phyloP scores from a whole-genome alignment of 2,888 invertebrate genomes.

The Hirtodrosophila confusa region DNA sequence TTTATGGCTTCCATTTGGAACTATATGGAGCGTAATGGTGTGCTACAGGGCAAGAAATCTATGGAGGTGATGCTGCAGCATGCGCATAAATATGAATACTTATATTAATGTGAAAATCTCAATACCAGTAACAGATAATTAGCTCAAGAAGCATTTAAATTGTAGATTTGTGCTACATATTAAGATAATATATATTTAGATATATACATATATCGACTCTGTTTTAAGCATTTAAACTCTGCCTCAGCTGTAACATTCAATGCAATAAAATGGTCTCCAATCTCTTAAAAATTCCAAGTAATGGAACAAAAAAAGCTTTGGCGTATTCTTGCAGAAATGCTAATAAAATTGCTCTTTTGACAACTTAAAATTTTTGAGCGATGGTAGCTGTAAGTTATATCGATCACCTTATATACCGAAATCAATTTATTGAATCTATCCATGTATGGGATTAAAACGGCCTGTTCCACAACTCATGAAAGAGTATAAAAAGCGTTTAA shows the following conservation, averaged over 20 bases:
- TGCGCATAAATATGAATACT: conserved; percentile 73
- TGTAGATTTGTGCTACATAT: too few species aligned
- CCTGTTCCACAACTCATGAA: too few species aligned
- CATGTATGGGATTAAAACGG: too few species aligned
- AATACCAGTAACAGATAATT: conserved; percentile 19
- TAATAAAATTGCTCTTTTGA: too few species aligned
- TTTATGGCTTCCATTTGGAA: conserved; percentile 94
- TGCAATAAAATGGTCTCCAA: conserved; percentile 55
- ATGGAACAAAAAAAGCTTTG: too few species aligned
- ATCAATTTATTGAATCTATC: too few species aligned
- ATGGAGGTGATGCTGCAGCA: conserved; percentile 86
- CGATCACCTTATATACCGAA: too few species aligned
- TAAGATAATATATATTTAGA: conserved; percentile 4
- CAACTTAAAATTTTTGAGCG: too few species aligned
- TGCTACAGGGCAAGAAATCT: conserved; percentile 89
- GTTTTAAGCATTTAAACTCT: conserved; percentile 11
- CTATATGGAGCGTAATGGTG: conserved; percentile 90
- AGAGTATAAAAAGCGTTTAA: too few species aligned
- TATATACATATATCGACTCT: conserved; percentile 25
- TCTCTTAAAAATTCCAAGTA: neutral
- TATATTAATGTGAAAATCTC: conserved; percentile 42
- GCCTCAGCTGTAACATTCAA: conserved; percentile 35
- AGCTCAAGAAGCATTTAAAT: conserved; percentile 78
- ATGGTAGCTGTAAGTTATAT: too few species aligned
- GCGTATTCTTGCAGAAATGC: too few species aligned